Percentiles rank a stretch among this genome's conserved stretches.
Conservation (phyloP, 35 echinoderm and acorn worm genomes). For the Acanthaster planci region DNA sequence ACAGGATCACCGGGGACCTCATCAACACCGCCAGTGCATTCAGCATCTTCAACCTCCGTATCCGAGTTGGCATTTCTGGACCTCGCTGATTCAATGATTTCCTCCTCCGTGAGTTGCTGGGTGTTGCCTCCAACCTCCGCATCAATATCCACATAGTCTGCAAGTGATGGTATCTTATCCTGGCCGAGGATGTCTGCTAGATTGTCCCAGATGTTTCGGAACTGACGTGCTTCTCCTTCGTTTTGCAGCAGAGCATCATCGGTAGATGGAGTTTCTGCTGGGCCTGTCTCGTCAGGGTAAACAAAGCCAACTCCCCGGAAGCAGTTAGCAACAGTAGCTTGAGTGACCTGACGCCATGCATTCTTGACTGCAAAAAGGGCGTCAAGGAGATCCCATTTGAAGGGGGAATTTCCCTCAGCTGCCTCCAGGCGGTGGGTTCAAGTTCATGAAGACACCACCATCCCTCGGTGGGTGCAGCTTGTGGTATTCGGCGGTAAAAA, state of each 20-base stretch:
- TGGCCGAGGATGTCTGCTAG: too few species aligned
- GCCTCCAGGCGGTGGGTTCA: constrained; percentile 14
- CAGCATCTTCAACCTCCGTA: too few species aligned
- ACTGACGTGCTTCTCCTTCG: too few species aligned
- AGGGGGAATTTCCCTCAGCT: neutral
- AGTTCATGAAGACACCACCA: constrained; percentile 17
- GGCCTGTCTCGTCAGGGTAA: neutral
- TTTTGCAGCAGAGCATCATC: neutral
- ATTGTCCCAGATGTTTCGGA: too few species aligned
- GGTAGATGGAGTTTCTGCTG: neutral
- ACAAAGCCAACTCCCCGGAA: constrained; percentile 46
- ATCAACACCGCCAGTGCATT: neutral
- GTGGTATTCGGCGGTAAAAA: constrained; percentile 57
- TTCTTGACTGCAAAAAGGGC: constrained; percentile 34
- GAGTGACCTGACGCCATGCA: constrained; percentile 36
- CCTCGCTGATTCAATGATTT: neutral
- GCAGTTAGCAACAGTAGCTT: constrained; percentile 21
- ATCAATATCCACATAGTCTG: neutral
- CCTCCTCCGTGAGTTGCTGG: neutral
- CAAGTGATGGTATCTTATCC: too few species aligned
- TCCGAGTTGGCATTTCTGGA: too few species aligned
- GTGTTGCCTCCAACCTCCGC: neutral
- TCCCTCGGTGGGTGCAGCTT: constrained; percentile 45
- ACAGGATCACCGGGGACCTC: neutral
- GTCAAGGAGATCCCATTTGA: constrained; percentile 50